Evolutionary conservation across 2,888 invertebrate genomes (phyloP), one percentile per base, ranked within the genome.

Genomic region (Torymus texanus): DNA sequence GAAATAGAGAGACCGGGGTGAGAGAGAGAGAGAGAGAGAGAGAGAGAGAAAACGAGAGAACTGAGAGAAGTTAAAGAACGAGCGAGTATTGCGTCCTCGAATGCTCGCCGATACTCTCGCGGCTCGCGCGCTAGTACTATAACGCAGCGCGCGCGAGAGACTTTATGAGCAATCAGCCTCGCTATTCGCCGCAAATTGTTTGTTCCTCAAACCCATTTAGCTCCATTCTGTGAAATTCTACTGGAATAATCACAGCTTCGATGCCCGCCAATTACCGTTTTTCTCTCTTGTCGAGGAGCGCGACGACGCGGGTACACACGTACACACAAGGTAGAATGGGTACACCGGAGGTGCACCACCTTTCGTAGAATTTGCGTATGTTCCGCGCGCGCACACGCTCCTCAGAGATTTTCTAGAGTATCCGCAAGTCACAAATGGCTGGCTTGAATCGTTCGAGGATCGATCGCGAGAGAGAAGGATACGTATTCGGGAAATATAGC

Each of bases 141-240:
- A 81, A 76, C 73, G 76, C 59, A 66, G 58, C 55, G 71, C 53
- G 81, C 59, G 81, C 83, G 68, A 59, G 51, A 82, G 85, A 86
- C 84, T 85, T 87, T 87, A 87, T 85, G 87, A 86, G 85, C 86
- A 87, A 86, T 87, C 85, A 85, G 84, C 82, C 83, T 83, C 84
- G 84, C 85, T 83, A 83, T 85, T 85, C 84, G 83, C 85, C 84
- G 84, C 87, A 87, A 89, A 89, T 89, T 88, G 88, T 88, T 89
- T 89, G 87, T 88, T 88, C 88, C 89, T 88, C 88, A 89, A 89
- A 89, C 85, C 87, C 89, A 88, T 88, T 89, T 87, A 86, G 86
- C 86, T 87, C 86, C 87, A 88, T 89, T 89, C 89, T 87, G 84
- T 89, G 89, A 88, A 89, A 89, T 88, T 88, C 88, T 87, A 86